Evolutionary conservation across 2,113 vertebrate species (phyloP).

Genomic region (Melierax canorus): DNA sequence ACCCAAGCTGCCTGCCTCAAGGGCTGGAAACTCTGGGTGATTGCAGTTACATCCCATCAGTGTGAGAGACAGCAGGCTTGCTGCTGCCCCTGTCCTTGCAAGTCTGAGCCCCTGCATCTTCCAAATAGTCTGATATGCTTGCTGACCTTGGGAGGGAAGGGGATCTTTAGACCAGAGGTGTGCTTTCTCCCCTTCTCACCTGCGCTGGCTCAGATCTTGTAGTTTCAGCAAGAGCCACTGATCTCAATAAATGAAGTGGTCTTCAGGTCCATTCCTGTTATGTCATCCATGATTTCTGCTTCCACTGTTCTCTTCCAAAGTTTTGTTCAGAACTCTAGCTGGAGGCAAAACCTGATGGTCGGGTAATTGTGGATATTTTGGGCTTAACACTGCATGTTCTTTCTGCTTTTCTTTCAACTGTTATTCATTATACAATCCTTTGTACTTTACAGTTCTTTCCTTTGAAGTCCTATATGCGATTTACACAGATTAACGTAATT

Average conservation of each 20-base stretch:
- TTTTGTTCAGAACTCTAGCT: not conserved
- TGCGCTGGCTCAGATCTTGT: not conserved
- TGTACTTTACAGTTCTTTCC: not conserved
- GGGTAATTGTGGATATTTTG: not conserved
- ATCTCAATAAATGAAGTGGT: not conserved
- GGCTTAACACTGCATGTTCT: not conserved
- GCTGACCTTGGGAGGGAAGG: not conserved
- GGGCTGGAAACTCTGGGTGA: not conserved
- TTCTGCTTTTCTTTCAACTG: not conserved
- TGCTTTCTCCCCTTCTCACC: not conserved
- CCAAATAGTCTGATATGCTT: not conserved
- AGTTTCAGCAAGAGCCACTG: not conserved
- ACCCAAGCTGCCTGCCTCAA: not conserved
- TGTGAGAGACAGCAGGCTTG: not conserved
- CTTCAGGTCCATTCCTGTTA: not conserved
- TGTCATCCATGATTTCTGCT: not conserved
- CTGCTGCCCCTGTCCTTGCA: not conserved
- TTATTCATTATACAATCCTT: not conserved
- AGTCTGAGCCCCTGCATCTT: not conserved
- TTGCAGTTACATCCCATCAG: not conserved
- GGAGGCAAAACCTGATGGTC: not conserved
- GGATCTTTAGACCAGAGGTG: not conserved
- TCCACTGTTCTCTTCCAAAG: not conserved
- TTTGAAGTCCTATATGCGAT: not conserved
- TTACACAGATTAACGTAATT: not conserved